Evolutionary conservation across 2,888 invertebrate species (phyloP), one percentile per base, ranked within the genome.

Genomic region (Eupithecia exiguata): DNA sequence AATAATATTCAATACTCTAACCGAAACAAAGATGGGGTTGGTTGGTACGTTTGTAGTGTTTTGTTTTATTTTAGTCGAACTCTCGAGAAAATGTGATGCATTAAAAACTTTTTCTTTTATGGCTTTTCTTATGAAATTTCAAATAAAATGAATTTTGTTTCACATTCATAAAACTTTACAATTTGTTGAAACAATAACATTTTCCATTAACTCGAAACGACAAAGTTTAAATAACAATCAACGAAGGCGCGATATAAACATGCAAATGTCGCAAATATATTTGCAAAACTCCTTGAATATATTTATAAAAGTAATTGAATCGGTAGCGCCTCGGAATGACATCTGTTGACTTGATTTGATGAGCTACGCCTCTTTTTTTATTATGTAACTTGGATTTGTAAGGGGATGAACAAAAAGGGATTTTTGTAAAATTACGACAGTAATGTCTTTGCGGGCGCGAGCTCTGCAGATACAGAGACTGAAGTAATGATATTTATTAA

Each of bases 251-350:
- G 80, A 79, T 83, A 91, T 91, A 89, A 92, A 91, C 85, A 93
- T 93, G 93, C 88, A 93, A 92, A 93, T 86, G 85, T 46, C 38
- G 66, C 21, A 36, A 74, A 71, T 61, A 70, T 62, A 62, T 70
- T 71, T 65, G 46, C 35, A 70, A 49, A 49, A 53, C 53, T 53
- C 53, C 53, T 53, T 12, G 53, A 71, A 69, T 66, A 70, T 69
- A 89, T 90, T 92, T 92, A 88, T 87, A 89, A 88, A 90, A 89
- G 91, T 93, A 92, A 94, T 93, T 90, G 90, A 93, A 93, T 93
- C 82, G 87, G 85, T 83, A 81, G 79, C 83, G 83, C 80, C 84
- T 79, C 73, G 85, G 84, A 87, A 89, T 88, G 89, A 89, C 92
- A 90, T 90, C 88, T 88, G 88, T 84, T 83, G 83, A 86, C 84